These are phyloP conservation scores for Drosophila quasianomalipes DNA, from an alignment of 2,888 invertebrate genomes.

Conservation along the genomic window DNA sequence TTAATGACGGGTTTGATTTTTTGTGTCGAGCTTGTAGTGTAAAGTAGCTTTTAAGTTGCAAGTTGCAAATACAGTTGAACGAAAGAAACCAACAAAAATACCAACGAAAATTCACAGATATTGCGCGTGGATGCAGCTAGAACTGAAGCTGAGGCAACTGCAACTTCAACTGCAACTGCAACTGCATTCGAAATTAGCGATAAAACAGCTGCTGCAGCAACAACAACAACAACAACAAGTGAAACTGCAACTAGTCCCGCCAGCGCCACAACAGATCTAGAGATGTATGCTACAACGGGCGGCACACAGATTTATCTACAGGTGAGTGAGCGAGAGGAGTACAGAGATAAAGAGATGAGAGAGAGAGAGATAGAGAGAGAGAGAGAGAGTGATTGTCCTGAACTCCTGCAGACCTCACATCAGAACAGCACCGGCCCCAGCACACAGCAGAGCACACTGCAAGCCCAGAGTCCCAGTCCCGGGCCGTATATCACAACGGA, in stretches of 20 bases:
- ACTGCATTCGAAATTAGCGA: conserved; percentile 67
- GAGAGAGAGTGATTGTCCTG: conserved; percentile 36
- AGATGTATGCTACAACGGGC: conserved; percentile 86
- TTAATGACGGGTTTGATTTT: background rate
- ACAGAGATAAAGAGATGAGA: background rate
- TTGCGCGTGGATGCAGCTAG: conserved; percentile 83
- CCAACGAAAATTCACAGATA: conserved; percentile 82
- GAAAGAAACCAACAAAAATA: conserved; percentile 38
- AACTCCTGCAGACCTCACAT: conserved; percentile 72
- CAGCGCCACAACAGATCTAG: conserved; percentile 56
- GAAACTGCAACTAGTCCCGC: conserved; percentile 65
- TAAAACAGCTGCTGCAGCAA: conserved; percentile 65
- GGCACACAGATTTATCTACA: conserved; percentile 86
- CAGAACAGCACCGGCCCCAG: conserved; percentile 57
- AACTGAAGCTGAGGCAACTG: conserved; percentile 77
- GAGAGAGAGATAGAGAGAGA: conserved; percentile 16
- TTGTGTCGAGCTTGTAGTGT: background rate
- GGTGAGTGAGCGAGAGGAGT: conserved; percentile 78
- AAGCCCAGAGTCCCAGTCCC: conserved; percentile 85
- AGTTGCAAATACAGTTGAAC: conserved; percentile 31
- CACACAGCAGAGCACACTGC: conserved; percentile 79
- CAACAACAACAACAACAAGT: conserved; percentile 33
- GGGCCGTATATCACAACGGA: conserved; percentile 85
- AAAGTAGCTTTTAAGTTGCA: conserved; percentile 21
- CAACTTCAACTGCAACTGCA: conserved; percentile 56